phyloP scores from a whole-genome alignment of 2,888 invertebrate species.

The Buathra laborator region DNA sequence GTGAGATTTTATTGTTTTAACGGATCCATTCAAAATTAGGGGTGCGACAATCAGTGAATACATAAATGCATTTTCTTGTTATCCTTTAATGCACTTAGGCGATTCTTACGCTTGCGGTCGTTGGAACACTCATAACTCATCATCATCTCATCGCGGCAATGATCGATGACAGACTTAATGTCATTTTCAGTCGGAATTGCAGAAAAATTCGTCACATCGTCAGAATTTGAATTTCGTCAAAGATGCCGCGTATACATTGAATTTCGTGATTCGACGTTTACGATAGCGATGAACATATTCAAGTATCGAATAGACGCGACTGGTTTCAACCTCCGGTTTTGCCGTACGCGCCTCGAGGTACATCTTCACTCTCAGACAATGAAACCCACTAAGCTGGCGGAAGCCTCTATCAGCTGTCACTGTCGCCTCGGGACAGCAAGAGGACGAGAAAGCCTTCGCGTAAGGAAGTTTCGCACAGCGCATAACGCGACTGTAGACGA shows the following conservation, averaged over 20 bases:
- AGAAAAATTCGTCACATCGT: too few relatives aligned
- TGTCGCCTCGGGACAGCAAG: slow-evolving; percentile 42
- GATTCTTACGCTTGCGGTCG: too few relatives aligned
- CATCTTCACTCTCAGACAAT: slow-evolving; percentile 28
- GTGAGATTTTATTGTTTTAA: not conserved
- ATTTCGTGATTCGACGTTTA: slow-evolving; percentile 24
- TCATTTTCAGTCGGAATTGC: too few relatives aligned
- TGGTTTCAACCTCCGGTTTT: not conserved
- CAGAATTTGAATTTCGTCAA: not conserved
- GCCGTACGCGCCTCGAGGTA: slow-evolving; percentile 28
- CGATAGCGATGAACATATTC: slow-evolving; percentile 7
- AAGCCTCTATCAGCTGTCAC: slow-evolving; percentile 22
- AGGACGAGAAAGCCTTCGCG: not conserved
- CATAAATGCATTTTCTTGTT: not conserved
- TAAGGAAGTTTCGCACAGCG: slow-evolving; percentile 30
- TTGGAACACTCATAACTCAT: too few relatives aligned
- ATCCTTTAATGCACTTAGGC: not conserved
- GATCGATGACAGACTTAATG: too few relatives aligned
- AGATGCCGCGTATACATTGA: not conserved
- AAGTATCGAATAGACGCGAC: not conserved
- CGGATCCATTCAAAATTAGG: not conserved
- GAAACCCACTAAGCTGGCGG: slow-evolving; percentile 30
- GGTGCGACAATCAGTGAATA: not conserved
- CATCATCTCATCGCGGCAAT: too few relatives aligned
- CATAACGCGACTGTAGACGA: not conserved